phyloP scores from a whole-genome alignment of 2,888 invertebrate genomes.

The Hydrotaea diabolus region DNA sequence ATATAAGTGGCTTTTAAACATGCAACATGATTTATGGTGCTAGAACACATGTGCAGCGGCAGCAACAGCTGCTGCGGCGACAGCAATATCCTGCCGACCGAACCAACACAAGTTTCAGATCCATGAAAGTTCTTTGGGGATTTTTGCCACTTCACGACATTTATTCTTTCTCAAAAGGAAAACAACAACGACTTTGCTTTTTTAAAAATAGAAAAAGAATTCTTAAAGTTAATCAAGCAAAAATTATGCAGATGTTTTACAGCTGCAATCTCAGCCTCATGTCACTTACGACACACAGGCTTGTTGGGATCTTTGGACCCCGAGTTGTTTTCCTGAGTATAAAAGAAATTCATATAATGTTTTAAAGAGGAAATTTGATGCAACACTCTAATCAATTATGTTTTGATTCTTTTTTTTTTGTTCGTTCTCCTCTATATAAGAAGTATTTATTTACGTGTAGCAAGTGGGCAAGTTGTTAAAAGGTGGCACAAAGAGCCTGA shows the following conservation, averaged over 20 bases:
- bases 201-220: conserved; percentile 22
- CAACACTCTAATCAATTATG: conserved; percentile 43
- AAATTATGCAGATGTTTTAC: conserved; percentile 25
- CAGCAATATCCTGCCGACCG: not conserved
- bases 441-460: not conserved
- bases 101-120: conserved; percentile 6
- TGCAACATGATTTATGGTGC: conserved; percentile 63
- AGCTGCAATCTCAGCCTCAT: conserved; percentile 11
- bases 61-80: not conserved
- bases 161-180: not conserved
- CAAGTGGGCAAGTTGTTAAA: conserved; percentile 15
- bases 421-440: not conserved
- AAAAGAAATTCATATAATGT: not conserved
- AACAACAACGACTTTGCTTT: not conserved
- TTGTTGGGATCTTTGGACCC: not conserved
- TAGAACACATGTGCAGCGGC: conserved; percentile 36
- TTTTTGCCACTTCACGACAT: not conserved
- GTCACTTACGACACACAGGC: not conserved
- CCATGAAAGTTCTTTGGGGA: not conserved
- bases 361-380: conserved; percentile 37
- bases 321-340: not conserved
- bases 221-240: conserved; percentile 40
- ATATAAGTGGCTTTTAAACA: conserved; percentile 59
- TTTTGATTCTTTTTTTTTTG: conserved; percentile 10
- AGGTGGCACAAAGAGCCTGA: conserved; percentile 10